phyloP scores from a whole-genome alignment of 1,140 invertebrate genomes.

The Telenomus remus region DNA sequence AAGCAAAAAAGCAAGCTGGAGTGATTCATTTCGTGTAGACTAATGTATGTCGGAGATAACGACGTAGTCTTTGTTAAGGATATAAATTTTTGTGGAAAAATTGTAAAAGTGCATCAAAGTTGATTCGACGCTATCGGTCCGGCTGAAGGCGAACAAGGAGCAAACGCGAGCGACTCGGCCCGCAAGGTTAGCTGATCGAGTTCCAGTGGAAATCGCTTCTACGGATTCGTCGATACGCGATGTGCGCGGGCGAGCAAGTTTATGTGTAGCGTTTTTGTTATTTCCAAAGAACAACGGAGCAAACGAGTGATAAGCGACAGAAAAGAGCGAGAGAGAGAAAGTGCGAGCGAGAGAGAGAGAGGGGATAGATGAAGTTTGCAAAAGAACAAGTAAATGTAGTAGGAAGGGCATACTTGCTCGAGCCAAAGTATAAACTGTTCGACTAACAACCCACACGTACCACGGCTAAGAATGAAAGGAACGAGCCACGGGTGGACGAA shows the following conservation, averaged over 20 bases:
- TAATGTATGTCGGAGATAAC: constrained; percentile 35
- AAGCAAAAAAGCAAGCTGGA: too few species aligned
- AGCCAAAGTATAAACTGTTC: constrained; percentile 68
- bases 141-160: constrained; percentile 56
- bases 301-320: constrained; percentile 40
- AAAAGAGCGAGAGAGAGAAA: constrained; percentile 6
- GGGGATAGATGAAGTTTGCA: constrained; percentile 27
- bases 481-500: constrained; percentile 56
- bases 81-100: constrained; percentile 24
- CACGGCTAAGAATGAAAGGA: constrained; percentile 53
- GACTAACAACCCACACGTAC: constrained; percentile 72
- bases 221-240: constrained; percentile 58
- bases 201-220: constrained; percentile 56
- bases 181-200: constrained; percentile 58
- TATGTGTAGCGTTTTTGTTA: constrained; percentile 33
- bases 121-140: constrained; percentile 51
- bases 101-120: constrained; percentile 51
- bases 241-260: constrained; percentile 52
- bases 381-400: constrained; percentile 63
- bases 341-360: constrained; percentile 8
- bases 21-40: constrained; percentile 5
- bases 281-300: constrained; percentile 48
- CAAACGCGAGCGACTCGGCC: constrained; percentile 52
- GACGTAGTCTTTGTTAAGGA: constrained; percentile 37
- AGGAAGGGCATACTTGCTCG: constrained; percentile 59